Evolutionary conservation across 2,888 invertebrate species (phyloP), one percentile per base, ranked within the genome.

Genomic region (Archips crataeganus): DNA sequence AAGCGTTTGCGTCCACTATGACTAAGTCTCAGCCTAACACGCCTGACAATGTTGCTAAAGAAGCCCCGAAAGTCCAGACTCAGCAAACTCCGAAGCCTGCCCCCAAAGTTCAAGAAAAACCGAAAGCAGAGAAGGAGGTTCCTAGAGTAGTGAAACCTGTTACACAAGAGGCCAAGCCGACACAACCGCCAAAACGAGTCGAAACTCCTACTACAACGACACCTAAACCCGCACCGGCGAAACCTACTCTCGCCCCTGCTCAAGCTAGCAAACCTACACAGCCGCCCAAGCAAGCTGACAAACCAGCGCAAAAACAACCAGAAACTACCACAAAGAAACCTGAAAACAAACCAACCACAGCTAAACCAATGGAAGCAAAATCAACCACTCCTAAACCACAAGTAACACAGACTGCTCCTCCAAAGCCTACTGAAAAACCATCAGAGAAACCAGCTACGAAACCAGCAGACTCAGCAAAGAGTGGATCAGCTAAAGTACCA

Each of bases 1-100:
- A 90, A 78, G 92, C 94, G 0, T 94, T 90, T 76, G 77, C 80
- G 66, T 39, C 70, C 8, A 71, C 62, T 10, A 76, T 74, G 60
- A 71, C 62, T 10, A 76, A 75, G 60, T 39, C 51, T 32, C 78
- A 79, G 63, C 70, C 79, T 10, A 73, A 78, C 61, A 73, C 79
- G 36, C 32, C 23, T 11, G 74, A 78, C 10, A 82, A 84, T 34
- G 80, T 82, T 76, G 78, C 88, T 0, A 89, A 88, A 76, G 72
- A 77, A 61, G 45, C 65, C 74, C 86, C 69, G 79, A 82, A 76
- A 74, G 74, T 75, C 69, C 32, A 83, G 76, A 77, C 77, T 75
- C 49, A 74, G 23, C 67, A 47, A 47, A 75, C 76, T 54, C 61
- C 76, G 13, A 79, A 78, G 61, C 72, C 79, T 10, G 54, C 54